phyloP scores from a whole-genome alignment of 2,113 vertebrate genomes.

The Rhea americana region DNA sequence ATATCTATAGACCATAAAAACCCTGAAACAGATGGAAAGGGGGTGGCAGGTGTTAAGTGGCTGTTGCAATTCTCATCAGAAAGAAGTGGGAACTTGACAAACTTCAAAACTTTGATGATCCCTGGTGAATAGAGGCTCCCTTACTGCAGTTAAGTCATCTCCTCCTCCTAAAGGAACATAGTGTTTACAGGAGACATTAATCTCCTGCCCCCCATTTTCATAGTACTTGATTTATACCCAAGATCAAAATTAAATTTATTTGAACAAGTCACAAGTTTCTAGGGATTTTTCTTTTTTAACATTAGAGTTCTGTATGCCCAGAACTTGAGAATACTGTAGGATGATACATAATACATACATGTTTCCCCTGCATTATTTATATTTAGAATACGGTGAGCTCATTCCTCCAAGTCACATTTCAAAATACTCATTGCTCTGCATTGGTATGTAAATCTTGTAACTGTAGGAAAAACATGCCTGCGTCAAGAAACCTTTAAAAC shows the following conservation, averaged over 20 bases:
- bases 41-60: not conserved
- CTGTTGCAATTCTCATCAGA: not conserved
- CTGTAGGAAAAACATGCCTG: not conserved
- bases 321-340: not conserved
- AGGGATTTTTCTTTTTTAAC: not conserved
- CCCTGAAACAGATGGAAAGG: constrained; percentile 38
- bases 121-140: not conserved
- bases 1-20: constrained; percentile 19
- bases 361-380: not conserved
- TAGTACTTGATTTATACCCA: not conserved
- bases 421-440: not conserved
- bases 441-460: not conserved
- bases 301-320: not conserved
- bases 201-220: not conserved
- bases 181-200: not conserved
- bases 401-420: not conserved
- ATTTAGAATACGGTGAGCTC: not conserved
- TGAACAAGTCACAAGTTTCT: not conserved
- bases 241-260: not conserved
- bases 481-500: not conserved
- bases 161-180: not conserved
- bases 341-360: not conserved
- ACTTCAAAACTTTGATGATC: constrained; percentile 1
- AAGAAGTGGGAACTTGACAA: constrained; percentile 59
- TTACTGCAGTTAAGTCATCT: not conserved